These are phyloP conservation scores for Poeciliopsis infans DNA, from an alignment of 2,797 vertebrate species.

Conservation along the genomic window DNA sequence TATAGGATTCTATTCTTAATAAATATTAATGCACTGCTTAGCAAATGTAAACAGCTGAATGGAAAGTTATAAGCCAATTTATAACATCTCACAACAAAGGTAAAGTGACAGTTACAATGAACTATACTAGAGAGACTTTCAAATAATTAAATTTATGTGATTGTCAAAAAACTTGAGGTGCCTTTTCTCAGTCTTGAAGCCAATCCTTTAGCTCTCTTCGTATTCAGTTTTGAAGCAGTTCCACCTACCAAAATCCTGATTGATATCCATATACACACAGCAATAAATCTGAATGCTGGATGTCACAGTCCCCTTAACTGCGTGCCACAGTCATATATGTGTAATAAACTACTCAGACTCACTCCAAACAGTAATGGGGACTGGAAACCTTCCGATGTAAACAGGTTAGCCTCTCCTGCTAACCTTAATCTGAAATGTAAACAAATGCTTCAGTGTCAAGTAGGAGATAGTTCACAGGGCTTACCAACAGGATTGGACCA, in stretches of 20 bases:
- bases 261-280: constrained; percentile 53
- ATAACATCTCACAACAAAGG: constrained; percentile 41
- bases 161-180: constrained; percentile 70
- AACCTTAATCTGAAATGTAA: constrained; percentile 69
- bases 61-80: constrained; percentile 37
- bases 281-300: constrained; percentile 42
- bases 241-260: constrained; percentile 56
- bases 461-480: constrained; percentile 66
- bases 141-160: constrained; percentile 65
- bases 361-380: constrained; percentile 47
- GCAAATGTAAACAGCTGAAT: constrained; percentile 14
- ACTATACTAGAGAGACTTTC: constrained; percentile 51
- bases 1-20: constrained; percentile 25
- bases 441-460: constrained; percentile 73
- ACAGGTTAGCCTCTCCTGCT: constrained; percentile 63
- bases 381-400: constrained; percentile 65
- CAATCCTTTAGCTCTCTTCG: constrained; percentile 36
- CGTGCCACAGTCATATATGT: constrained; percentile 35
- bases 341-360: constrained; percentile 38
- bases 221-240: constrained; percentile 50
- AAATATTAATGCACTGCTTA: constrained; percentile 16
- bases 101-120: constrained; percentile 58
- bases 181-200: constrained; percentile 42
- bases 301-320: constrained; percentile 34
- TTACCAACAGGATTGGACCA: constrained; percentile 69